These are phyloP conservation scores for Lepidocolaptes lacrymiger DNA, from an alignment of 2,797 vertebrate species.

Conservation along the genomic window DNA sequence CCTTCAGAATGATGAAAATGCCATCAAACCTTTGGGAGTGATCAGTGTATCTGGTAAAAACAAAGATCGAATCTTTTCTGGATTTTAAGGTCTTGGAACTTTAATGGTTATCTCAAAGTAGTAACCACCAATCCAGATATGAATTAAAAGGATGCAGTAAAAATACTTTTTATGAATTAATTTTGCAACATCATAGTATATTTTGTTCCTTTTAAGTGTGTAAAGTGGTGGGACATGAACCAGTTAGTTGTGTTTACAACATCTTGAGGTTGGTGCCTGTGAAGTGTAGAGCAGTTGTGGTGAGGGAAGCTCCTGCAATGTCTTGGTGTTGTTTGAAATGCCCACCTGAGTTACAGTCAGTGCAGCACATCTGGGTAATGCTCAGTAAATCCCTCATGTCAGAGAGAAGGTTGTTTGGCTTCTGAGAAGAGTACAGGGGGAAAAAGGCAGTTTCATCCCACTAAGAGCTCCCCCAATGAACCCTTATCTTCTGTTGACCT, in stretches of 20 bases:
- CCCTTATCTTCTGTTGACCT: not conserved
- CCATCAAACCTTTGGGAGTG: not conserved
- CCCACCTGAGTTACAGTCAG: not conserved
- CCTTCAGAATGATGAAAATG: not conserved
- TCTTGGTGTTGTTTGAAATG: not conserved
- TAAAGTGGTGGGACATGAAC: not conserved
- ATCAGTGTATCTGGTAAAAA: not conserved
- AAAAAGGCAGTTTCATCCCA: not conserved
- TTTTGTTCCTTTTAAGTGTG: not conserved
- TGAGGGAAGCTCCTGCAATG: not conserved
- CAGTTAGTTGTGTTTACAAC: not conserved
- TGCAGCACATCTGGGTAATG: accelerated
- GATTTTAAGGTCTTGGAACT: not conserved
- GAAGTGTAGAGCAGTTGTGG: not conserved
- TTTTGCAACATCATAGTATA: not conserved
- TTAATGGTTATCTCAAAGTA: not conserved
- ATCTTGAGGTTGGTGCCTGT: not conserved
- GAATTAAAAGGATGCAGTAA: not conserved
- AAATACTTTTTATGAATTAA: not conserved
- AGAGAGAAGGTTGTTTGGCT: not conserved
- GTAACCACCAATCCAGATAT: not conserved
- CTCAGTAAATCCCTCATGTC: not conserved
- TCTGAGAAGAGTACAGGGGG: not conserved
- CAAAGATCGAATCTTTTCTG: not conserved
- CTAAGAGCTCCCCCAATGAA: not conserved